Evolutionary conservation across 2,113 vertebrate genomes (phyloP).

Genomic region (Silurus glanis): DNA sequence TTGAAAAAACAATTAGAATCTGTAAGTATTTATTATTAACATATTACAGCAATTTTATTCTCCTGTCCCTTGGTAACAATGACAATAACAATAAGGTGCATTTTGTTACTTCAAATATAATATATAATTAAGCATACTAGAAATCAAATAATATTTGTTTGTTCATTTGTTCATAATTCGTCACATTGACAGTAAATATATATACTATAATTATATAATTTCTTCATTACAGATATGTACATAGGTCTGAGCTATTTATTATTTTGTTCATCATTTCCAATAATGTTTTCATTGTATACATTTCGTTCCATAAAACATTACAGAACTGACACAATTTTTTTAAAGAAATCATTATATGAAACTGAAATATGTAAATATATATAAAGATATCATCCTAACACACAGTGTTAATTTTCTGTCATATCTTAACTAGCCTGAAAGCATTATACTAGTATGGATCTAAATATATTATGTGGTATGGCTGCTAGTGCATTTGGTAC

Average conservation of each 20-base stretch:
- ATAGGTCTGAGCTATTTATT: background rate
- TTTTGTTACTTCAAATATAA: background rate
- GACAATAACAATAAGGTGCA: background rate
- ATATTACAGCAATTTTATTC: background rate
- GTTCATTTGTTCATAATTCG: background rate
- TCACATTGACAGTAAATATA: background rate
- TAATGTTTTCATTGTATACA: background rate
- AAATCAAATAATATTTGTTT: background rate
- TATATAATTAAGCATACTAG: background rate
- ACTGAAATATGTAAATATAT: background rate
- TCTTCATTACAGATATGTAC: background rate
- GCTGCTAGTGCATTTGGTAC: background rate
- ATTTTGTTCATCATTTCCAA: background rate
- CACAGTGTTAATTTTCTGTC: constrained; percentile 9
- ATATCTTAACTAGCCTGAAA: background rate
- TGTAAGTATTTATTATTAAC: background rate
- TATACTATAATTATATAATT: background rate
- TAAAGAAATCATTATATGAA: background rate
- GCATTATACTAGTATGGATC: background rate
- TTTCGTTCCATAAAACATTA: background rate
- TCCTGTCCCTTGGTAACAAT: background rate
- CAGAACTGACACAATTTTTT: background rate
- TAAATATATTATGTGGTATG: background rate
- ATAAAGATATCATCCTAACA: background rate
- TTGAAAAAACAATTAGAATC: background rate